Conservation (phyloP, 2,113 vertebrate genomes). For the Pseudopodoces humilis region DNA sequence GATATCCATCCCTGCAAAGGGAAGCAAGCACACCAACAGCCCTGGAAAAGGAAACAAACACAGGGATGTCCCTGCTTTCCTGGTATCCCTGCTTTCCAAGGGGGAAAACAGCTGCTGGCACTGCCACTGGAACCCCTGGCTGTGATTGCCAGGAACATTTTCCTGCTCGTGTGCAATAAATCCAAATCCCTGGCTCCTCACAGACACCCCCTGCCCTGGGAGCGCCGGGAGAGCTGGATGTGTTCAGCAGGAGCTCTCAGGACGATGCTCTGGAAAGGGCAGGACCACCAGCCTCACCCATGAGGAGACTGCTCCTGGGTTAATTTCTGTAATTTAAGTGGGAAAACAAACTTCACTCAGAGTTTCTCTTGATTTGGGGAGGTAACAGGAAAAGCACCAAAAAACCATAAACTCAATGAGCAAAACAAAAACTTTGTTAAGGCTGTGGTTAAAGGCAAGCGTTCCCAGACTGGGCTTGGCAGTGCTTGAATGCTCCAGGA, state of each 20-base stretch:
- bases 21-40: not conserved
- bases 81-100: rapidly evolving
- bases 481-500: not conserved
- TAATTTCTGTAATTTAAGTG: not conserved
- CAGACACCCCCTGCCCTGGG: not conserved
- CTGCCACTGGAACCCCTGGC: not conserved
- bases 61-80: too few species aligned
- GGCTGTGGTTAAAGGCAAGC: not conserved
- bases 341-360: not conserved
- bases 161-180: rapidly evolving
- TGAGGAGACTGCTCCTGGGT: rapidly evolving
- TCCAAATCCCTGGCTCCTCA: not conserved
- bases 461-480: not conserved
- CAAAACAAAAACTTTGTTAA: not conserved
- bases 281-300: not conserved
- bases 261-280: rapidly evolving
- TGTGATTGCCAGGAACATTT: rapidly evolving
- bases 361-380: not conserved
- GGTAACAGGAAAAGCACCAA: not conserved
- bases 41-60: not conserved
- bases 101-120: not conserved
- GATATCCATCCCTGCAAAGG: not conserved
- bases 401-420: not conserved
- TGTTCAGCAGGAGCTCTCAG: rapidly evolving
- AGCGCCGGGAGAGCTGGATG: not conserved